Evolutionary conservation across 2,888 invertebrate genomes (phyloP).

Genomic region (Laspeyria flexula): DNA sequence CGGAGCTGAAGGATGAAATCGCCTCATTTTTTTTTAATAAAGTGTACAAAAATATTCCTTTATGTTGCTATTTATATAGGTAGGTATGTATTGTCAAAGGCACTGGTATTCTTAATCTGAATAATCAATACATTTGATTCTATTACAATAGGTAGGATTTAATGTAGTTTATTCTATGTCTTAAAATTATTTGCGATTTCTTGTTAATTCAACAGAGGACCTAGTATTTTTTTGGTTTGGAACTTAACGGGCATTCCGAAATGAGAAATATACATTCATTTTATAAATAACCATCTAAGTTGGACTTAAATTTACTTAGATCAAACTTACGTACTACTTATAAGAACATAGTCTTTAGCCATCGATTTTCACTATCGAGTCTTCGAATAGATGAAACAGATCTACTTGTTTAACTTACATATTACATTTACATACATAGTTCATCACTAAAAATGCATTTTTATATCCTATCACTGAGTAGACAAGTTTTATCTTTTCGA

Average conservation of each 20-base stretch:
- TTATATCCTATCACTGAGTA: conserved; percentile 83
- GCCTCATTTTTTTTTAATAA: conserved; percentile 65
- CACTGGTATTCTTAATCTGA: conserved; percentile 79
- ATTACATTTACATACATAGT: conserved; percentile 79
- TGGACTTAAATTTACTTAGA: conserved; percentile 77
- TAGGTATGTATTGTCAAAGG: conserved; percentile 85
- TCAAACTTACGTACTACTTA: conserved; percentile 72
- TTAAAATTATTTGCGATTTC: conserved; percentile 67
- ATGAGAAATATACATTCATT: conserved; percentile 77
- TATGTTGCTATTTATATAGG: conserved; percentile 73
- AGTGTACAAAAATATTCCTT: conserved; percentile 83
- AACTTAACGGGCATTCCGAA: conserved; percentile 74
- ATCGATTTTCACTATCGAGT: conserved; percentile 81
- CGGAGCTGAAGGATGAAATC: conserved; percentile 62
- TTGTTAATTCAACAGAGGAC: conserved; percentile 58
- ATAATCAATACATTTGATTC: conserved; percentile 64
- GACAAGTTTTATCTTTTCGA: conserved; percentile 84
- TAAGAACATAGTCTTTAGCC: conserved; percentile 82
- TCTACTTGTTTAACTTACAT: conserved; percentile 77
- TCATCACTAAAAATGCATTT: conserved; percentile 85
- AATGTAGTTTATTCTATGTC: conserved; percentile 47
- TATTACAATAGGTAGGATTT: conserved; percentile 53
- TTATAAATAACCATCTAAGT: conserved; percentile 83
- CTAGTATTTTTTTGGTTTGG: conserved; percentile 77
- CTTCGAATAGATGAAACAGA: conserved; percentile 86